Base-by-base conservation (phyloP, 2,113 vertebrate genomes). In the Xiphophorus maculatus region DNA sequence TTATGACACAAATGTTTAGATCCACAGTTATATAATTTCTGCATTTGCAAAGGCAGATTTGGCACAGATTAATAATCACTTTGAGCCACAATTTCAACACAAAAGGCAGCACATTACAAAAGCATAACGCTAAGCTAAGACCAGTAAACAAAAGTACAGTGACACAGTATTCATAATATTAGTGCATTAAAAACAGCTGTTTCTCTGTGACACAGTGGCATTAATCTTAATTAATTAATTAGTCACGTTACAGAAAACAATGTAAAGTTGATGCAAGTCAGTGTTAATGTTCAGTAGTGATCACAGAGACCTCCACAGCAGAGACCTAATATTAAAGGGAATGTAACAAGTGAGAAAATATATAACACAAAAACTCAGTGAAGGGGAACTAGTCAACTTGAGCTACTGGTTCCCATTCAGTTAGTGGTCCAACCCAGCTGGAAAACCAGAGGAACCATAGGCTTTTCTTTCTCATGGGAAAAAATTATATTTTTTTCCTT, bases 171-270 rank as follows among this genome's bases (percentile, higher is more conserved):
- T 82, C 66, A 72, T 44, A 70, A n/a, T 60, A 76, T 89, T 90
- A 92, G 90, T 91, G 78, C 87, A 90, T 88, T 77, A 51, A 71
- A 77, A 75, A 76, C 76, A 88, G 84, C 71, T 82, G 83, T 63
- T 66, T 85, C 73, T 80, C 60, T 63, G 70, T 58, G 71, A 29
- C 66, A 79, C 44, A 12, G 32, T 62, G 44, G 71, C 65, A 63
- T 62, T 54, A 74, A 66, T 37, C 54, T 76, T 6, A 28, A 42
- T 33, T 25, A 79, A 40, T 81, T 4, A 28, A 42, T 33, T 25
- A 77, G 48, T 81, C 5, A 76, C 37, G 81, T 74, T 75, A 40
- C 73, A 72, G n/a, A 44, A 70, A 30, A 61, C n/a, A 51, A 64
- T 42, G 8, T 69, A 48, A n/a, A 14, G 71, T 27, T 67, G 19